Conservation (phyloP, 2,797 vertebrate species). For the Macropodus opercularis region DNA sequence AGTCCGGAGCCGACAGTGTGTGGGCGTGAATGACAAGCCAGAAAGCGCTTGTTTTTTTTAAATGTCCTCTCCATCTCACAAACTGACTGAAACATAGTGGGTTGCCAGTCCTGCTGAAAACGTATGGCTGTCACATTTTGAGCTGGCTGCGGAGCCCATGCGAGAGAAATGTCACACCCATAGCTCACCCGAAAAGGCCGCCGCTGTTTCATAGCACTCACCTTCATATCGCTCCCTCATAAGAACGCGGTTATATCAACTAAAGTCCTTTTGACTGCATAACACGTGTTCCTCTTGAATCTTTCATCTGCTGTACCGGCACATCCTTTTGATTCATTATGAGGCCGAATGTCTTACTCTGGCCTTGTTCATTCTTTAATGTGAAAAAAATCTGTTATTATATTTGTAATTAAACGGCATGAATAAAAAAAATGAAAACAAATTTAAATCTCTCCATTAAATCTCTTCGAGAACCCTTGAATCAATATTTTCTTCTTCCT, state of each 20-base stretch:
- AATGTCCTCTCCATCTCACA: constrained; percentile 53
- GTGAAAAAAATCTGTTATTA: constrained; percentile 38
- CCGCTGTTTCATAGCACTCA: constrained; percentile 30
- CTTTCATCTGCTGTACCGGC: constrained; percentile 6
- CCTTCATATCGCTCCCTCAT: constrained; percentile 29
- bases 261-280: constrained; percentile 32
- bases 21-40: constrained; percentile 65
- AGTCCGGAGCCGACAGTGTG: constrained; percentile 52
- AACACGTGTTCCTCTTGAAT: constrained; percentile 17
- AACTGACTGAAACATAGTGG: constrained; percentile 53
- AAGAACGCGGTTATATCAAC: constrained; percentile 36
- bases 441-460: constrained; percentile 76
- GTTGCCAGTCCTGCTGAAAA: constrained; percentile 48
- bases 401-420: constrained; percentile 55
- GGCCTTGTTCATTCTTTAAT: constrained; percentile 35
- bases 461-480: constrained; percentile 67
- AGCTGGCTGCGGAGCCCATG: constrained; percentile 29
- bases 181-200: constrained; percentile 71
- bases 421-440: constrained; percentile 62
- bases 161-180: constrained; percentile 64
- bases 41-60: constrained; percentile 58
- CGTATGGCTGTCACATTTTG: constrained; percentile 44
- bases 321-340: not conserved
- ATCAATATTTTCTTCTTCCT: constrained; percentile 76
- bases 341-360: not conserved